phyloP scores from a whole-genome alignment of 2,888 invertebrate species.

The Heliconius erato region DNA sequence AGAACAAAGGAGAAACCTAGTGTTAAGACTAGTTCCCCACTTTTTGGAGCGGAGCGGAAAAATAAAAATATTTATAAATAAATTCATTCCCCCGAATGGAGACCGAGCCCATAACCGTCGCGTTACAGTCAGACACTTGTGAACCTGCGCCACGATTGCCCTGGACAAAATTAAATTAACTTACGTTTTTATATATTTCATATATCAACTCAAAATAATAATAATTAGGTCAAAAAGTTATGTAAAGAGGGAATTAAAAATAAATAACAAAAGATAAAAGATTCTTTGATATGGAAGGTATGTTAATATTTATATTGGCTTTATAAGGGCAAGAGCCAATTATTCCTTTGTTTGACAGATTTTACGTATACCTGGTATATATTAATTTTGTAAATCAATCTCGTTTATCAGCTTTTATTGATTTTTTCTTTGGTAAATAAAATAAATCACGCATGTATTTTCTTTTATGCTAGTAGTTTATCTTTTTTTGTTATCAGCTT shows the following conservation, averaged over 20 bases:
- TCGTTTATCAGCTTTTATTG: not conserved
- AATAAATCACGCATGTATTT: not conserved
- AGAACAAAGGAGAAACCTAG: too few relatives aligned
- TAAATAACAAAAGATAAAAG: slow-evolving; percentile 26
- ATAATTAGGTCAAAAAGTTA: not conserved
- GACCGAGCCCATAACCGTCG: too few relatives aligned
- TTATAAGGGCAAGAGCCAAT: slow-evolving; percentile 17
- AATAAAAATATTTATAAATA: too few relatives aligned
- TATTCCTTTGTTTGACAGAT: slow-evolving; percentile 13
- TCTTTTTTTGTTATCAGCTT: too few relatives aligned
- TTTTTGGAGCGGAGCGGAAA: too few relatives aligned
- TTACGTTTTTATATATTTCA: too few relatives aligned
- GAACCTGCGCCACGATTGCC: too few relatives aligned
- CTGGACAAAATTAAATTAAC: too few relatives aligned
- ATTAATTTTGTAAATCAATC: not conserved
- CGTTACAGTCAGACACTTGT: too few relatives aligned
- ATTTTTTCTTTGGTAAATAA: not conserved
- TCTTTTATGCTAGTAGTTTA: not conserved
- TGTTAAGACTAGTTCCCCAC: too few relatives aligned
- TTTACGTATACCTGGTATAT: not conserved
- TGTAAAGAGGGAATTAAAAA: slow-evolving; percentile 3
- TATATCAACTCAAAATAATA: too few relatives aligned
- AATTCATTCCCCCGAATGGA: too few relatives aligned
- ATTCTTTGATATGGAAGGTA: slow-evolving; percentile 1
- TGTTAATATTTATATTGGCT: slow-evolving; percentile 14